These are phyloP conservation scores for Calyptomena viridis DNA, from an alignment of 2,113 vertebrate genomes.

Conservation along the genomic window DNA sequence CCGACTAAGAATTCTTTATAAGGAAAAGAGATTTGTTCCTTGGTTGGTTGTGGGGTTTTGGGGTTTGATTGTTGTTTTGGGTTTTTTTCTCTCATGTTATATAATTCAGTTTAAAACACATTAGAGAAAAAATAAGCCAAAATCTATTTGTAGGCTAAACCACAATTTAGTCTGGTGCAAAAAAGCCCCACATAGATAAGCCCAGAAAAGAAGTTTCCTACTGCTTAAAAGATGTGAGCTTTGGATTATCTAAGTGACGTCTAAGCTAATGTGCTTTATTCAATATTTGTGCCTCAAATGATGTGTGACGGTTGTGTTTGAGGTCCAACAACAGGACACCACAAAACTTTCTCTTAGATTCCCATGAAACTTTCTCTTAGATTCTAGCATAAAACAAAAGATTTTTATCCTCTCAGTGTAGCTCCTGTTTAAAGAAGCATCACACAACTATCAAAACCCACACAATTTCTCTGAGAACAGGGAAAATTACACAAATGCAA, in stretches of 20 bases:
- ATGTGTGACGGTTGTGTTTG: neutral
- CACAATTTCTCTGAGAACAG: neutral
- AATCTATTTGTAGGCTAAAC: neutral
- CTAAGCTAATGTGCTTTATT: neutral
- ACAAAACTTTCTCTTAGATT: neutral
- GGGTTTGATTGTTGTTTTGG: neutral
- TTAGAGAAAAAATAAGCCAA: neutral
- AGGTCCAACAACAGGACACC: neutral
- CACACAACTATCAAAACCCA: neutral
- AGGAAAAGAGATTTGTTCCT: neutral
- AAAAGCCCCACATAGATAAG: neutral
- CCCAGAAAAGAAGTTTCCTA: neutral
- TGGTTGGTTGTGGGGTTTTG: neutral
- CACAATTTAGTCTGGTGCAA: neutral
- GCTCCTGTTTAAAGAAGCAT: neutral
- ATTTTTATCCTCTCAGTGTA: neutral
- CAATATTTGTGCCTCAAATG: neutral
- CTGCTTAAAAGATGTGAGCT: neutral
- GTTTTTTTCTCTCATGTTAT: neutral
- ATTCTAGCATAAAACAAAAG: neutral
- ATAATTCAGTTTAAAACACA: neutral
- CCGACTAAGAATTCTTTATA: neutral
- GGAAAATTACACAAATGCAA: neutral
- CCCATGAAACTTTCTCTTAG: neutral
- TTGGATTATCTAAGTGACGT: neutral